Evolutionary conservation across 2,113 vertebrate species (phyloP).

Genomic region (Dipodomys spectabilis): DNA sequence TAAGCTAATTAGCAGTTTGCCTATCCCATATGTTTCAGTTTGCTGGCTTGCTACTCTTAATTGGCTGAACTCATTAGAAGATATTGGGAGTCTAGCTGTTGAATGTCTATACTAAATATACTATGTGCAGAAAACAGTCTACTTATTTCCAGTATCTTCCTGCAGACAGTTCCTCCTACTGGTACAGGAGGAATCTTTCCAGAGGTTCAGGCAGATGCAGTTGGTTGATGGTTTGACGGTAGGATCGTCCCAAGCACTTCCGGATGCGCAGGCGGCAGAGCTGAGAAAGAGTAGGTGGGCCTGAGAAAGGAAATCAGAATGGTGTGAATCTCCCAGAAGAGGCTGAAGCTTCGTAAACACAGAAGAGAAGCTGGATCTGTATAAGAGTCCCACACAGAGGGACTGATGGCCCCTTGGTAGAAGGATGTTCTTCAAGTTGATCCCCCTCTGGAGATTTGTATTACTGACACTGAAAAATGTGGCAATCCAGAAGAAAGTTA

Average conservation of each 20-base stretch:
- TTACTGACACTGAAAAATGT: background rate
- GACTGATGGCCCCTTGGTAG: background rate
- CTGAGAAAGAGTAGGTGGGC: conserved; percentile 90
- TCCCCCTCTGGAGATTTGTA: background rate
- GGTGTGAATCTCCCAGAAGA: background rate
- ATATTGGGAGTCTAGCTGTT: background rate
- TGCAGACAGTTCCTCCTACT: conserved; percentile 74
- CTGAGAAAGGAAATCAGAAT: conserved; percentile 80
- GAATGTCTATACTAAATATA: background rate
- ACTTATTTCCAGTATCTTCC: conserved; percentile 59
- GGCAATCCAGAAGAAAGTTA: background rate
- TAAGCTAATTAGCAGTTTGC: background rate
- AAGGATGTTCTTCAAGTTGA: background rate
- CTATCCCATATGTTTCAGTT: background rate
- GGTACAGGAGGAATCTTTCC: conserved; percentile 91
- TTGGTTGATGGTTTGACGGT: conserved; percentile 84
- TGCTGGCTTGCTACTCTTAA: background rate
- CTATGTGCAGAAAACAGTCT: conserved; percentile 14
- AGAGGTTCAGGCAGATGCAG: conserved; percentile 91
- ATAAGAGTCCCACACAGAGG: background rate
- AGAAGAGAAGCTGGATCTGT: conserved; percentile 10
- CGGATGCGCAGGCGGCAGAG: conserved; percentile 92
- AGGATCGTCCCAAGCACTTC: conserved; percentile 88
- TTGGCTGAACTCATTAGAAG: conserved; percentile 33
- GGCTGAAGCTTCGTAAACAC: background rate